Conservation (phyloP, 2,113 vertebrate species). For the Perca schrenkii region DNA sequence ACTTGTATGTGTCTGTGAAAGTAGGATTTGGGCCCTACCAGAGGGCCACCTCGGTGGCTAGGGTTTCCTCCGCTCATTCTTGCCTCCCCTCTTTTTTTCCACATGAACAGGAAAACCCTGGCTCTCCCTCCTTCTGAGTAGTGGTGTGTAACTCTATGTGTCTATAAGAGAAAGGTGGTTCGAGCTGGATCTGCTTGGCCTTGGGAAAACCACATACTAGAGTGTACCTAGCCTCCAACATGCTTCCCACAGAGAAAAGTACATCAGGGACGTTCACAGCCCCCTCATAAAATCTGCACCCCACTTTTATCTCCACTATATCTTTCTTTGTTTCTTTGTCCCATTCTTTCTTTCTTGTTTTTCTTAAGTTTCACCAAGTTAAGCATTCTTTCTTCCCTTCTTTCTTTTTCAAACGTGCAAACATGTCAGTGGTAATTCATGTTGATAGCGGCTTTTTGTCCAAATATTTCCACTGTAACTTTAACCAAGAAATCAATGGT, state of each 20-base stretch:
- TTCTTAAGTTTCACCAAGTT: slow-evolving; percentile 49
- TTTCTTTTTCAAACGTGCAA: slow-evolving; percentile 63
- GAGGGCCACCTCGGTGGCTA: slow-evolving; percentile 79
- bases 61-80: slow-evolving; percentile 77
- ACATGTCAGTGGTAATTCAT: slow-evolving; percentile 81
- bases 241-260: slow-evolving; percentile 52
- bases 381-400: slow-evolving; percentile 26
- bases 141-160: slow-evolving; percentile 51
- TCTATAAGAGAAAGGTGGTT: slow-evolving; percentile 53
- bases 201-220: slow-evolving; percentile 76
- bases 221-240: slow-evolving; percentile 51
- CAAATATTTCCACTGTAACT: slow-evolving; percentile 84
- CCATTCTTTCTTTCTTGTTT: slow-evolving; percentile 40
- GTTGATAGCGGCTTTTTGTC: slow-evolving; percentile 75
- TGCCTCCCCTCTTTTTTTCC: slow-evolving; percentile 61
- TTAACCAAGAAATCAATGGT: slow-evolving; percentile 78
- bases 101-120: slow-evolving; percentile 73
- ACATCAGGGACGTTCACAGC: slow-evolving; percentile 27
- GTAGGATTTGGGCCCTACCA: slow-evolving; percentile 59
- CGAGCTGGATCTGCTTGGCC: slow-evolving; percentile 60
- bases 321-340: slow-evolving; percentile 35
- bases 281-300: slow-evolving; percentile 41
- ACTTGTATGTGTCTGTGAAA: slow-evolving; percentile 29
- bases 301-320: slow-evolving; percentile 32
- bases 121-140: slow-evolving; percentile 66